These are phyloP conservation scores for Thaleichthys pacificus DNA, from an alignment of 2,797 vertebrate genomes.

Conservation along the genomic window DNA sequence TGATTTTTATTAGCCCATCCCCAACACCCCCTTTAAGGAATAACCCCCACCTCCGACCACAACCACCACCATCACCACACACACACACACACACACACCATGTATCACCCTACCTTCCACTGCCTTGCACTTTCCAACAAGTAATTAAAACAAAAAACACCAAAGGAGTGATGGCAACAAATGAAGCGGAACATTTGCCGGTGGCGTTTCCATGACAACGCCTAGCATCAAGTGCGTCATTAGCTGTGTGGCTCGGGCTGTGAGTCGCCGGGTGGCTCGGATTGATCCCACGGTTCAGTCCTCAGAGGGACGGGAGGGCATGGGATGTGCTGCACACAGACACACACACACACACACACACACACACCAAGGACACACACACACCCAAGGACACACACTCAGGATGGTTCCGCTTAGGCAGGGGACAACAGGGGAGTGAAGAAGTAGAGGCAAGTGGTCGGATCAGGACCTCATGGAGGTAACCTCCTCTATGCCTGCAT, in stretches of 20 bases:
- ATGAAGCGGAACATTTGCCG: slow-evolving; percentile 60
- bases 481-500: slow-evolving; percentile 39
- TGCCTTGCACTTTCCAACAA: slow-evolving; percentile 34
- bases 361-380: no score
- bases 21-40: no score
- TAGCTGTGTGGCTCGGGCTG: slow-evolving; percentile 41
- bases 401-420: slow-evolving; percentile 38
- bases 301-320: slow-evolving; percentile 58
- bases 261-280: slow-evolving; percentile 24
- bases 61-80: not conserved
- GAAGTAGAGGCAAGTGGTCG: slow-evolving; percentile 48
- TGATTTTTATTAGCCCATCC: no score
- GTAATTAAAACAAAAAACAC: slow-evolving; percentile 37
- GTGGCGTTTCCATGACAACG: slow-evolving; percentile 65
- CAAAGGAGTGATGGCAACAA: slow-evolving; percentile 41
- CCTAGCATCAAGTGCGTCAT: slow-evolving; percentile 60
- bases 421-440: slow-evolving; percentile 3
- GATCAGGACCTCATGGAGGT: slow-evolving; percentile 34
- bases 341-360: no score
- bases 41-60: no score
- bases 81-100: not conserved
- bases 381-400: not conserved
- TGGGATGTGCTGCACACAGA: slow-evolving; percentile 55
- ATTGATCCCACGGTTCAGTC: slow-evolving; percentile 56
- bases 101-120: slow-evolving; percentile 27